Evolutionary conservation across 2,888 invertebrate species (phyloP).

Genomic region (Microchrysa polita): DNA sequence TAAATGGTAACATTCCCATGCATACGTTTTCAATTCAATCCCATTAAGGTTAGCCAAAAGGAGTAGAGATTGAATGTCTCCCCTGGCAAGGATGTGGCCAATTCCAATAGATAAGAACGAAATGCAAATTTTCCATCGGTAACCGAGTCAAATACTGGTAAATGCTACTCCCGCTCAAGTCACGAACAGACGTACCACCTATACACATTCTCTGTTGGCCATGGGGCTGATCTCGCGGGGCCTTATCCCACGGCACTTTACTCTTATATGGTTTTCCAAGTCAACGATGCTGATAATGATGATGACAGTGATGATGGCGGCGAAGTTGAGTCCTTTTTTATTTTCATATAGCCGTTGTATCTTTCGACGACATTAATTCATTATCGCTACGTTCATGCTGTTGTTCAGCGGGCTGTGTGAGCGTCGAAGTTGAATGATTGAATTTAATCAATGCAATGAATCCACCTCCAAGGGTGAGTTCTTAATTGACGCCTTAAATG

Average conservation of each 20-base stretch:
- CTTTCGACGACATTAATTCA: conserved; percentile 35
- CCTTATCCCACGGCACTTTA: conserved; percentile 44
- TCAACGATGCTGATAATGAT: conserved; percentile 39
- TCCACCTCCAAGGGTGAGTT: conserved; percentile 43
- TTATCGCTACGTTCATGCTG: conserved; percentile 16
- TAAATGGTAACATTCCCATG: background rate
- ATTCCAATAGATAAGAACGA: conserved; percentile 13
- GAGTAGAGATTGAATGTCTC: too few species aligned
- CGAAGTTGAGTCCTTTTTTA: conserved; percentile 28
- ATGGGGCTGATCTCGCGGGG: background rate
- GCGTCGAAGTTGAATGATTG: conserved; percentile 30
- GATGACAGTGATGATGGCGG: conserved; percentile 33
- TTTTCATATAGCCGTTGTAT: conserved; percentile 25
- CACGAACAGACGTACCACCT: conserved; percentile 32
- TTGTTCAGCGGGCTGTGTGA: conserved; percentile 3
- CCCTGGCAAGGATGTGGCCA: background rate
- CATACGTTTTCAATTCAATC: background rate
- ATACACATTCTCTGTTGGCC: background rate
- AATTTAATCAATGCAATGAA: conserved; percentile 36
- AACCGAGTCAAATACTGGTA: conserved; percentile 28
- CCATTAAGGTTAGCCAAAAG: too few species aligned
- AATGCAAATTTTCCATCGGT: conserved; percentile 36
- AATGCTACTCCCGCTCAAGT: conserved; percentile 15
- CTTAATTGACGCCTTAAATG: conserved; percentile 42
- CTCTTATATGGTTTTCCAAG: background rate